Evolutionary conservation across 2,888 invertebrate species (phyloP).

Genomic region (Platerodrilus igneus): DNA sequence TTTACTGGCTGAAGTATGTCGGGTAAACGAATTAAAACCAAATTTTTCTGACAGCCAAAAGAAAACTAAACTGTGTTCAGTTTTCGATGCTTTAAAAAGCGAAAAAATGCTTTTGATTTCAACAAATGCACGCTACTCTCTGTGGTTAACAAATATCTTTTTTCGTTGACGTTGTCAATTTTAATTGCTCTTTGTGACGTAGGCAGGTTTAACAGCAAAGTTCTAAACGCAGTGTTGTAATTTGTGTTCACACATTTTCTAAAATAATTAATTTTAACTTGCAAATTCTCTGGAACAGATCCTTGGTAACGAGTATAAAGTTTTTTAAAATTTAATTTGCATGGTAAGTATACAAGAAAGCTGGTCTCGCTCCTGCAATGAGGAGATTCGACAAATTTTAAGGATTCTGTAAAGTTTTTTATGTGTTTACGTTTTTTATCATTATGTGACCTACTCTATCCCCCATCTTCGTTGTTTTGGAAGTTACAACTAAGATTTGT

Average conservation of each 20-base stretch:
- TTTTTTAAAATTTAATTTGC: constrained; percentile 12
- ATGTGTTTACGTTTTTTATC: no score
- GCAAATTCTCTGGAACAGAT: neutral
- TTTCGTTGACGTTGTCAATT: constrained; percentile 4
- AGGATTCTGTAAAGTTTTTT: no score
- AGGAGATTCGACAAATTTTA: constrained; percentile 8
- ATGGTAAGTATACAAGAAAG: constrained; percentile 13
- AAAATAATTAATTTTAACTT: constrained; percentile 13
- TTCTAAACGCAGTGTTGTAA: constrained; percentile 15
- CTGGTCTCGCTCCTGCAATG: constrained; percentile 9
- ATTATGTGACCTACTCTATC: no score
- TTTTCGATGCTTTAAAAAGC: constrained; percentile 3
- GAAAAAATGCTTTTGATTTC: constrained; percentile 12
- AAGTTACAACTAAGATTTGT: constrained; percentile 11
- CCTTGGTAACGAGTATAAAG: no score
- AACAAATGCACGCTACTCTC: no score
- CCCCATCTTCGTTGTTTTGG: no score
- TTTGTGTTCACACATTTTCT: constrained; percentile 10
- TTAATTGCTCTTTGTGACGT: constrained; percentile 4
- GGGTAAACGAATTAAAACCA: constrained; percentile 13
- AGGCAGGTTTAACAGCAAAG: constrained; percentile 7
- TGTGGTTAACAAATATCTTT: no score
- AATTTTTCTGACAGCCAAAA: constrained; percentile 17
- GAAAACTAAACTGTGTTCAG: constrained; percentile 7
- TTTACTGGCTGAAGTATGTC: constrained; percentile 14